A percentile compares a stretch with the other conserved stretches of the same genome.
Conservation (phyloP, 2,797 vertebrate species). For the Xyrichtys novacula region DNA sequence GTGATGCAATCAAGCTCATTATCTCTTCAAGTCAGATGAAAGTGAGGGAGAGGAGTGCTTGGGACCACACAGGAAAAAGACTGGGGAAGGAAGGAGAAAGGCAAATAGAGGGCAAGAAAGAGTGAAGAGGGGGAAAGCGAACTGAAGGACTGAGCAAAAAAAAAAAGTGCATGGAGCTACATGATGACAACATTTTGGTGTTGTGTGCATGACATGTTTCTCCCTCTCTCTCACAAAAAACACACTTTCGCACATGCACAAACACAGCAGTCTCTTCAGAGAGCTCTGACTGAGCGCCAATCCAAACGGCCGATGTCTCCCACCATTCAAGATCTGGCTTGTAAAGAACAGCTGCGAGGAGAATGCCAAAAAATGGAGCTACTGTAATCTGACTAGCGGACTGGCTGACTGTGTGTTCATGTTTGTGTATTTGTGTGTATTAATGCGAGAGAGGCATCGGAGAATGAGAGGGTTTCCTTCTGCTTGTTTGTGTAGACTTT, state of each 20-base stretch:
- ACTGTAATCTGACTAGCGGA: constrained; percentile 50
- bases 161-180: constrained; percentile 8
- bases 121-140: constrained; percentile 17
- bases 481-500: constrained; percentile 1
- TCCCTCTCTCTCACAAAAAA: constrained; percentile 15
- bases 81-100: constrained; percentile 56
- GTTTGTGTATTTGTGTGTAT: neutral
- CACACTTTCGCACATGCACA: constrained; percentile 19
- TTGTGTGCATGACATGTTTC: constrained; percentile 32
- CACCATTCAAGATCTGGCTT: constrained; percentile 77
- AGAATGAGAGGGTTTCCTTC: constrained; percentile 13
- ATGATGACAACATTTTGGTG: constrained; percentile 39
- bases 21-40: constrained; percentile 75
- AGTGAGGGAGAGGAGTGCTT: constrained; percentile 56
- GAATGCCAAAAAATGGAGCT: constrained; percentile 71
- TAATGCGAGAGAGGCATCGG: constrained; percentile 12
- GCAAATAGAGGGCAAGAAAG: constrained; percentile 43
- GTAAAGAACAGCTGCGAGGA: constrained; percentile 81
- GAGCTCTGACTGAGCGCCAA: constrained; percentile 70
- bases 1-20: constrained; percentile 78
- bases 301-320: constrained; percentile 71
- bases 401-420: constrained; percentile 11
- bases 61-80: constrained; percentile 72
- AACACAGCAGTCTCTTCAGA: constrained; percentile 66
- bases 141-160: neutral